Evolutionary conservation across 2,113 vertebrate species (phyloP).

Genomic region (Corvus hawaiiensis): DNA sequence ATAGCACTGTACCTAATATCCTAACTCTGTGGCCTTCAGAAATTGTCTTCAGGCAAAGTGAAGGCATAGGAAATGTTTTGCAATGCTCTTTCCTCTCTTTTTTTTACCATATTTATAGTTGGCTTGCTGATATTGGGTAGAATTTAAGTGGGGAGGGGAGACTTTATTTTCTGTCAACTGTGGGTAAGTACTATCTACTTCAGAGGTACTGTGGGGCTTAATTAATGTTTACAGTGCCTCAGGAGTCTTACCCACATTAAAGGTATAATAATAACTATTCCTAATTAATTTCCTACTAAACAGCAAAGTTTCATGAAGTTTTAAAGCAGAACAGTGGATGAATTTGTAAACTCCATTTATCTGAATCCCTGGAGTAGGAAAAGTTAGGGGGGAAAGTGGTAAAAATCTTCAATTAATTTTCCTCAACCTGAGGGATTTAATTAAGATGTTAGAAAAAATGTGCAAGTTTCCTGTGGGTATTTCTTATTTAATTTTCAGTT

Average conservation of each 20-base stretch:
- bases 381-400: conserved; percentile 34
- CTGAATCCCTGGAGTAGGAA: conserved; percentile 27
- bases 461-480: conserved; percentile 31
- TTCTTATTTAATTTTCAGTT: conserved; percentile 40
- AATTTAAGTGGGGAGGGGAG: background rate
- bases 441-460: conserved; percentile 18
- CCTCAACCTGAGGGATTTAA: conserved; percentile 44
- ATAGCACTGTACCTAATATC: background rate
- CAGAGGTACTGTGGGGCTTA: conserved; percentile 15
- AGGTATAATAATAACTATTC: conserved; percentile 22
- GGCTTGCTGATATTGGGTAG: background rate
- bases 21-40: background rate
- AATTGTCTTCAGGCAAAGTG: background rate
- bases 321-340: conserved; percentile 17
- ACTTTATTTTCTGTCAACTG: background rate
- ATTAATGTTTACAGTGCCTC: conserved; percentile 53
- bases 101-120: background rate
- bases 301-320: conserved; percentile 45
- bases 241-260: conserved; percentile 37
- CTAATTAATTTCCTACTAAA: conserved; percentile 52
- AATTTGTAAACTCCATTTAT: conserved; percentile 51
- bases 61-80: background rate
- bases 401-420: conserved; percentile 59
- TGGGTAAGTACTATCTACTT: conserved; percentile 11
- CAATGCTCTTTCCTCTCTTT: background rate